These are phyloP conservation scores for Athalia rosae DNA, from an alignment of 2,888 invertebrate genomes.

Conservation along the genomic window DNA sequence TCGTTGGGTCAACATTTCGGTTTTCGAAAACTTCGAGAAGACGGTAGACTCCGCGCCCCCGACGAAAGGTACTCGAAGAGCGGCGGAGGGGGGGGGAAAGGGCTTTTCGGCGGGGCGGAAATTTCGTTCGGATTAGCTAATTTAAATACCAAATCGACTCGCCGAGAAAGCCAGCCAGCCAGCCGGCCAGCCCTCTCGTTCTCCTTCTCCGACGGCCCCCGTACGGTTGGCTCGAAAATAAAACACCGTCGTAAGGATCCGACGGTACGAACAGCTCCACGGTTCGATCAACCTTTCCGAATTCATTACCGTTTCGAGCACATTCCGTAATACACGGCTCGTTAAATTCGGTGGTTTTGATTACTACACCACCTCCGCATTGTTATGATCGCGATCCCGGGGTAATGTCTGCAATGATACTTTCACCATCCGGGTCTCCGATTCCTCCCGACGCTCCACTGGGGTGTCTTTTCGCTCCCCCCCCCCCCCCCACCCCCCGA, in stretches of 20 bases:
- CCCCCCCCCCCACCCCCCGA: no score
- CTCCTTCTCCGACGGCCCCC: neutral
- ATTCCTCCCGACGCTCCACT: no score
- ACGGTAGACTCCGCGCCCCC: no score
- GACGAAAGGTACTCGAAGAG: no score
- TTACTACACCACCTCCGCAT: neutral
- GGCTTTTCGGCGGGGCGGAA: constrained; percentile 15
- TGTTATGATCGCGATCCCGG: no score
- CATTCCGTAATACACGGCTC: neutral
- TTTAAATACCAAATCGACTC: constrained; percentile 43
- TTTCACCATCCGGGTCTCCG: constrained; percentile 5
- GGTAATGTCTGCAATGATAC: no score
- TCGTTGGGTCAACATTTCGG: no score
- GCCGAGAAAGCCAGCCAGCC: constrained; percentile 4
- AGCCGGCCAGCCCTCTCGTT: neutral
- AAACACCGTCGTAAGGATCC: neutral
- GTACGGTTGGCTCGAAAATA: neutral
- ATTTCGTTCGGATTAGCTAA: constrained; percentile 39
- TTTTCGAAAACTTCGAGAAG: no score
- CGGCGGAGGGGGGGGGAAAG: no score
- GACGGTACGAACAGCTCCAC: neutral
- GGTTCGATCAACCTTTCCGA: constrained; percentile 27
- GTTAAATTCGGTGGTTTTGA: neutral
- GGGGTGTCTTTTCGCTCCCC: no score
- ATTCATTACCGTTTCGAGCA: constrained; percentile 18